These are phyloP conservation scores for Megamerina dolium DNA, from an alignment of 2,888 invertebrate species.

Conservation along the genomic window DNA sequence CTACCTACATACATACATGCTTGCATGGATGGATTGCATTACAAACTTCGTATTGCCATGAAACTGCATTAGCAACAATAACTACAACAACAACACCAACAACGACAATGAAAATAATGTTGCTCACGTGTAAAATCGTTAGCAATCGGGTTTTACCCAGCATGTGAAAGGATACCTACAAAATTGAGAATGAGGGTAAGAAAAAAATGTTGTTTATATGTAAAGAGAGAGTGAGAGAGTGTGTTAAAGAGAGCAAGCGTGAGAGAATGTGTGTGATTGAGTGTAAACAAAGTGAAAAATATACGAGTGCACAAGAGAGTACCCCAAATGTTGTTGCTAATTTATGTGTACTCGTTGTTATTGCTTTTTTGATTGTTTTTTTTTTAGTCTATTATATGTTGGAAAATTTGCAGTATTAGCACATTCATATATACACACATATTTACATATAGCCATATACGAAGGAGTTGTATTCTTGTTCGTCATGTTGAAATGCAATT, in stretches of 20 bases:
- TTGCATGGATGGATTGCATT: too few relatives aligned
- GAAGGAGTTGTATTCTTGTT: constrained; percentile 14
- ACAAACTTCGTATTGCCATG: too few relatives aligned
- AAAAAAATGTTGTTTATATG: too few relatives aligned
- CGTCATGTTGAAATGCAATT: constrained; percentile 21
- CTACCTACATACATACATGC: too few relatives aligned
- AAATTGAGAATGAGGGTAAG: background rate
- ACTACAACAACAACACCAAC: constrained; percentile 3
- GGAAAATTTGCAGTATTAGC: constrained; percentile 10
- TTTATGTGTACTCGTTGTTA: background rate
- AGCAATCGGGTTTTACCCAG: background rate
- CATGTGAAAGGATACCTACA: too few relatives aligned
- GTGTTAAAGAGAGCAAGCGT: constrained; percentile 6
- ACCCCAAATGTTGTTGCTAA: too few relatives aligned
- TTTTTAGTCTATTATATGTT: too few relatives aligned
- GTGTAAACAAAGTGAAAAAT: too few relatives aligned
- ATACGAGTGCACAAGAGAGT: too few relatives aligned
- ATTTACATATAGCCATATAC: background rate
- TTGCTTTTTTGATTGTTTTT: background rate
- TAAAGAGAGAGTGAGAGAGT: constrained; percentile 13
- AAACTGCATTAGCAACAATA: constrained; percentile 4
- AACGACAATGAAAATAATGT: constrained; percentile 2
- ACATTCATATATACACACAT: background rate
- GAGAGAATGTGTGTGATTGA: constrained; percentile 25
- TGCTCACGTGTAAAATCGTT: background rate